Evolutionary conservation across 2,797 vertebrate species (phyloP), one percentile per base, ranked within the genome.

Genomic region (Lithobates sylvaticus): DNA sequence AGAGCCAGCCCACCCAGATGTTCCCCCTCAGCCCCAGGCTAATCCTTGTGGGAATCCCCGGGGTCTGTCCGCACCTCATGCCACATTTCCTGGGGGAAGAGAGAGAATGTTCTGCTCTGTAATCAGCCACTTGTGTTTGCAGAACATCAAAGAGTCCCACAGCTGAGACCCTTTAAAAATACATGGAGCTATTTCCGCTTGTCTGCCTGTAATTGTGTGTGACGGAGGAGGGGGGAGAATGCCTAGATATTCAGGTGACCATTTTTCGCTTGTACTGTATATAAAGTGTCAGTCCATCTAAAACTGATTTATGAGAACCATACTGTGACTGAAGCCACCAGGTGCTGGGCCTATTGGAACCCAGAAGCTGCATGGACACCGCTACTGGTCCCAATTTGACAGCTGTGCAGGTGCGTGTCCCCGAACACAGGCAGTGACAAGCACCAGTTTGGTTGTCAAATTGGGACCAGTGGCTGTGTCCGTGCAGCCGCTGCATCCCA

Each of bases 61-160:
- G n/a, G 29, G 44, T 36, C 13, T 12, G 5, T 18, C 50, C 4
- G 34, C 54, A 10, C 81, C 72, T 10, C 4, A 18, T 13, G 4
- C 39, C 23, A 47, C 18, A 29, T n/a, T 10, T 50, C 36, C 3
- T 21, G 39, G 0, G 44, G 12, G 5, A 47, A 15, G 21, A 10
- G 27, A 21, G 16, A 44, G 50, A 27, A 36, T 44, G 29, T 73
- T 77, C 67, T 72, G 61, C 50, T n/a, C 47, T 78, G 27, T 79
- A 85, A 85, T 85, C 61, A 80, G 18, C 27, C 39, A 74, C 84
- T 75, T 65, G 36, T 67, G 84, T 64, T 61, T 32, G n/a, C 29
- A 15, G 10, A 44, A 67, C 84, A 80, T 86, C 84, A 86, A 86
- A 86, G 78, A 9, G 10, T 58, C 69, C 29, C 71, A 61, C n/a